These are phyloP conservation scores for Stratiolaelaps scimitus DNA, from an alignment of 1,140 invertebrate genomes.

Conservation along the genomic window DNA sequence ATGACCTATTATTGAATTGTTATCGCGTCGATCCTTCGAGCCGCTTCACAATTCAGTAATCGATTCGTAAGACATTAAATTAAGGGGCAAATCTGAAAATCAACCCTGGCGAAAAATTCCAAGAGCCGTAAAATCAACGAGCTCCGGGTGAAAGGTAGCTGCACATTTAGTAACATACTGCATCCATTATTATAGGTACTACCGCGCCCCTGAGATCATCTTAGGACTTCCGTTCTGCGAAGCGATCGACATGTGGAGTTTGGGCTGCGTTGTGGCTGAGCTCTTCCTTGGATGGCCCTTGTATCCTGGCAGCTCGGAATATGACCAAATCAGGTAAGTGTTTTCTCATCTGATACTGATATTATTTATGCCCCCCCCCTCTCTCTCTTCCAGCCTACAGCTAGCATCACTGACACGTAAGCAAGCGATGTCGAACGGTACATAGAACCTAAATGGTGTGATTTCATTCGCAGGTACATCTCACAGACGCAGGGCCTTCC, in stretches of 20 bases:
- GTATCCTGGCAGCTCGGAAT: constrained; percentile 98
- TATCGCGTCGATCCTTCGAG: neutral
- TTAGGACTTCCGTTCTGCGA: constrained; percentile 95
- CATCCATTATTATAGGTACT: constrained; percentile 32
- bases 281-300: constrained; percentile 98
- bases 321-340: constrained; percentile 59
- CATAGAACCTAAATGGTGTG: too few species aligned
- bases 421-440: too few species aligned
- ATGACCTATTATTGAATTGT: too few species aligned
- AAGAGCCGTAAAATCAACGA: neutral
- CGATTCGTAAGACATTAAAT: too few species aligned
- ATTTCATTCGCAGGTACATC: constrained; percentile 57
- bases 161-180: neutral
- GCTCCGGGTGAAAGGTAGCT: neutral
- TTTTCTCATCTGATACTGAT: neutral
- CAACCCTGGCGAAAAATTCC: too few species aligned
- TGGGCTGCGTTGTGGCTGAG: constrained; percentile 98
- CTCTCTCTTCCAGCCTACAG: too few species aligned
- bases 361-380: too few species aligned
- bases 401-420: too few species aligned
- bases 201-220: constrained; percentile 92
- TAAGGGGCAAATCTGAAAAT: too few species aligned
- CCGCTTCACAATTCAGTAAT: neutral
- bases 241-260: constrained; percentile 99
- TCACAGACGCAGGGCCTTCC: constrained; percentile 84